Percentiles rank a stretch among this genome's conserved stretches.
Conservation (phyloP, 2,797 vertebrate genomes). For the Neopelma chrysocephalum region DNA sequence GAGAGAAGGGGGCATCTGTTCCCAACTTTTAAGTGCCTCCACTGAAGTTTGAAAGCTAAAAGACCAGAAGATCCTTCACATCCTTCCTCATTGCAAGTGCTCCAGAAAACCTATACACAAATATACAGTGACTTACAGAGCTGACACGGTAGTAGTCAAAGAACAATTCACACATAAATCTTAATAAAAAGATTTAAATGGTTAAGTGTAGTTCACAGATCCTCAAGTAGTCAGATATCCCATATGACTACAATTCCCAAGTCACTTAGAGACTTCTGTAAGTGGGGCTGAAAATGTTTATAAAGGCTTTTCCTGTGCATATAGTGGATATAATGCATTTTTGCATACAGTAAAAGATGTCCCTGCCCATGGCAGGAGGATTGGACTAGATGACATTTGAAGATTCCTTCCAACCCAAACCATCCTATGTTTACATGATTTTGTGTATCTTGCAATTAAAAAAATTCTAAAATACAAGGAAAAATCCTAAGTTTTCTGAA, state of each 20-base stretch:
- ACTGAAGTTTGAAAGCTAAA: background rate
- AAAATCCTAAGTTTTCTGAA: background rate
- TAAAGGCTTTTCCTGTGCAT: background rate
- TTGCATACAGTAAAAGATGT: background rate
- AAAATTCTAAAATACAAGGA: background rate
- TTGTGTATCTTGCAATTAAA: background rate
- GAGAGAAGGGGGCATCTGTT: background rate
- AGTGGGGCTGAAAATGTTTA: background rate
- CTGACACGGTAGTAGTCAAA: background rate
- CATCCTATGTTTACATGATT: background rate
- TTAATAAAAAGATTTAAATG: background rate
- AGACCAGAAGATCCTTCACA: background rate
- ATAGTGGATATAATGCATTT: background rate
- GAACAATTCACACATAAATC: background rate
- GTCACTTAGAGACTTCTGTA: background rate
- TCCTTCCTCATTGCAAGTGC: background rate
- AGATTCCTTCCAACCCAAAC: background rate
- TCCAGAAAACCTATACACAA: background rate
- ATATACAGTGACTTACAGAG: background rate
- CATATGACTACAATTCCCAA: background rate
- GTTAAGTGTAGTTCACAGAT: background rate
- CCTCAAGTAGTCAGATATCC: background rate
- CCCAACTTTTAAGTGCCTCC: background rate
- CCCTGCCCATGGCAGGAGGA: background rate
- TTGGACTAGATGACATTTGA: background rate